These are phyloP conservation scores for Tetropium fuscum DNA, from an alignment of 2,888 invertebrate genomes.

Conservation along the genomic window DNA sequence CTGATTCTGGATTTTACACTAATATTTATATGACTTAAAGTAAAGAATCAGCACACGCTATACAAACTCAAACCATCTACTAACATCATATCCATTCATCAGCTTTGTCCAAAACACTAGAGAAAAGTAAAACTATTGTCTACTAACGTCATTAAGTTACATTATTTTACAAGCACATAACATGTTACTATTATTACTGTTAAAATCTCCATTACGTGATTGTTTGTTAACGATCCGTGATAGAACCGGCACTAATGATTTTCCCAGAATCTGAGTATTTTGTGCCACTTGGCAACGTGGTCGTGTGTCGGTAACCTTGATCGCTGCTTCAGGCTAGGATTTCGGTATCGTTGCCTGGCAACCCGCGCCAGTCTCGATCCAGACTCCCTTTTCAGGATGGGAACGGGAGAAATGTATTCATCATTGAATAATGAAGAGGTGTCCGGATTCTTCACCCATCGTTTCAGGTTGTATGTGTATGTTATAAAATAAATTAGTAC, in stretches of 20 bases:
- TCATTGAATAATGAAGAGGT: slow-evolving; percentile 20
- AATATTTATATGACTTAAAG: too few relatives aligned
- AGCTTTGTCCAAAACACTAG: not conserved
- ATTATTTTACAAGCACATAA: too few relatives aligned
- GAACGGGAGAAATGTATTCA: slow-evolving; percentile 10
- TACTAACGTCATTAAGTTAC: too few relatives aligned
- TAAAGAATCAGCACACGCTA: too few relatives aligned
- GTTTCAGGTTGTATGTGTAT: slow-evolving; percentile 5
- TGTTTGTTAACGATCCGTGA: too few relatives aligned
- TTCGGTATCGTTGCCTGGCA: slow-evolving; percentile 41
- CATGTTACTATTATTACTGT: too few relatives aligned
- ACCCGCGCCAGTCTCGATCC: slow-evolving; percentile 38
- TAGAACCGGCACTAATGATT: too few relatives aligned
- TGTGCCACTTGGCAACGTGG: slow-evolving; percentile 5
- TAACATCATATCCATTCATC: too few relatives aligned
- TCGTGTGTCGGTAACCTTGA: slow-evolving; percentile 54
- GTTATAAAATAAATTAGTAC: not conserved
- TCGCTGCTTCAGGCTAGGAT: slow-evolving; percentile 55
- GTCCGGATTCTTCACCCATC: not conserved
- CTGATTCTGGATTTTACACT: too few relatives aligned
- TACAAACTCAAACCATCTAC: too few relatives aligned
- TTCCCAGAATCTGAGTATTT: not conserved
- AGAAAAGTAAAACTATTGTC: not conserved
- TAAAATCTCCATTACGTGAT: too few relatives aligned
- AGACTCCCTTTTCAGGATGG: slow-evolving; percentile 26